Evolutionary conservation across 2,888 invertebrate genomes (phyloP), one percentile per base, ranked within the genome.

Genomic region (Monochamus alternatus): DNA sequence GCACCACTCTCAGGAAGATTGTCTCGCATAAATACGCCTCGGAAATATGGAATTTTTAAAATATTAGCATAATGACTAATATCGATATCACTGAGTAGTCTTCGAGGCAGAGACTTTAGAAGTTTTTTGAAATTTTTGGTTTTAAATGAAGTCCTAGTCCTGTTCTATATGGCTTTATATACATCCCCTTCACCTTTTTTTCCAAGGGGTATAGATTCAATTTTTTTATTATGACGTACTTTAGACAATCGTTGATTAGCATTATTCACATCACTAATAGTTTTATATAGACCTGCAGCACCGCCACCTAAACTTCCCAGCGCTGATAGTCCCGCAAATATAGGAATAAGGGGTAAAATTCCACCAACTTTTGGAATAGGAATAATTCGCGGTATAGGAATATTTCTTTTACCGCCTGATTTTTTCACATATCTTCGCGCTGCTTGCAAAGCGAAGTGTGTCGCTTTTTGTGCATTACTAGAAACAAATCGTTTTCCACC

Each of bases 191-290:
- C 22, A 22, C 22, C 22, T 22, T 22, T 22, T 22, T 22, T 22
- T 22, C 22, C 22, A 22, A 22, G 22, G 22, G 22, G 22, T 22
- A 22, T 22, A 1, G 75, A 74, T 75, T 85, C 80, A 76, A 84
- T 83, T 10, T 76, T 10, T 76, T 75, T 58, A 75, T 85, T 84
- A 70, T 84, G 83, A 9, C 83, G 70, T 72, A 81, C 66, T 44
- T 60, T n/a, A 7, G n/a, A 22, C 22, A 22, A 22, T 22, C 22
- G 0, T 22, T 22, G 22, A 22, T 22, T 22, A 22, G 22, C 22
- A 22, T 22, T 22, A 22, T 22, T 22, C 22, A 22, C 22, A 22
- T 22, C 22, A 22, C 22, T 22, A 22, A 22, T 22, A 22, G 22
- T 22, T 22, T 22, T 22, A 22, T 22, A 22, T 22, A 22, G 22